phyloP scores from a whole-genome alignment of 2,797 vertebrate species.

The Scolopax bukidnonensis region DNA sequence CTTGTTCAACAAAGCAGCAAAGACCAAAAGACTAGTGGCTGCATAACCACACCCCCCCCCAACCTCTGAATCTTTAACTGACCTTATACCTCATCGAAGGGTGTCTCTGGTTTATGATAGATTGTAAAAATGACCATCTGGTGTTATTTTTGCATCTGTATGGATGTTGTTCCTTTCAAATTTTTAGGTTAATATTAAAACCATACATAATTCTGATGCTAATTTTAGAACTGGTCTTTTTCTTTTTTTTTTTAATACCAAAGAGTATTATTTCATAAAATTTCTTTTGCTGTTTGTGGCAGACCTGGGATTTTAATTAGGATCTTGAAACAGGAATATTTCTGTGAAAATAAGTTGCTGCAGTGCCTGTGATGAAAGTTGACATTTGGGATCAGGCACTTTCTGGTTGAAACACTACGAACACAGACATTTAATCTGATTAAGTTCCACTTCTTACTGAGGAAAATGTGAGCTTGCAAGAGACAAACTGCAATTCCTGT shows the following conservation, averaged over 20 bases:
- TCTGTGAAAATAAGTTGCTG: not conserved
- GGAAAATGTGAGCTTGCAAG: not conserved
- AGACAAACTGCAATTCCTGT: not conserved
- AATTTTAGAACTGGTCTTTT: not conserved
- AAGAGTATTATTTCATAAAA: not conserved
- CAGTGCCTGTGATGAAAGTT: not conserved
- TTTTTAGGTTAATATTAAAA: not conserved
- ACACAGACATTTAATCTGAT: not conserved
- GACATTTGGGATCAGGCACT: not conserved
- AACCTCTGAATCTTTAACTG: not conserved
- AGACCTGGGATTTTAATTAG: not conserved
- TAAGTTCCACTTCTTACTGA: not conserved
- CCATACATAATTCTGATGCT: not conserved
- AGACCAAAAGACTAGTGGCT: not conserved
- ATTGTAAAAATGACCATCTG: not conserved
- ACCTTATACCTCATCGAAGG: not conserved
- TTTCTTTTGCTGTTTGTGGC: not conserved
- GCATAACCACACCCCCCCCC: not conserved
- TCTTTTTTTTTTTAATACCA: not conserved
- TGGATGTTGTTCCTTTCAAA: not conserved
- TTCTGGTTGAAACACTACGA: not conserved
- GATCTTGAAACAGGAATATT: not conserved
- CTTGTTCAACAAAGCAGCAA: conserved; percentile 15
- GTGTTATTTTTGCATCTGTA: not conserved
- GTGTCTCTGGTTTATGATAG: not conserved